Base-by-base conservation (phyloP, 2,797 vertebrate species). In the Heterohyrax brucei region DNA sequence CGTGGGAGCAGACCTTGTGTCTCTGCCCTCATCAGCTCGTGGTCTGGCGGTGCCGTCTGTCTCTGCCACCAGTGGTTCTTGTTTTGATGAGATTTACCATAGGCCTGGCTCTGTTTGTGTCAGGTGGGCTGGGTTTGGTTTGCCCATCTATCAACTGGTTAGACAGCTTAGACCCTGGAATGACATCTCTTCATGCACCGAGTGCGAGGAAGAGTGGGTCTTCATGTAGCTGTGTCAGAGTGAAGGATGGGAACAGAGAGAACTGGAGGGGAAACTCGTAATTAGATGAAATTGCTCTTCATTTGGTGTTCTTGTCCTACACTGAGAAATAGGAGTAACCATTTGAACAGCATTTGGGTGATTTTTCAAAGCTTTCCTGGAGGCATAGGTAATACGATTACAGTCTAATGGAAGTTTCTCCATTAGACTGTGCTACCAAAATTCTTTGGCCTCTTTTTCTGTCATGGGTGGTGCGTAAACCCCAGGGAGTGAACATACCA, bases 231-330 rank as follows among this genome's bases (percentile, higher is more conserved):
- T 64, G 0, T 86, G 80, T 94, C 87, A 68, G 0, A 86, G 26
- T 91, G 92, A 93, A 66, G 53, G 44, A 86, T 89, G 87, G 75
- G 59, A 66, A 7, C 70, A 59, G 77, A 72, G 87, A 91, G 72
- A 93, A 87, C 87, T 61, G 78, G 77, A 92, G 87, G 96, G 89
- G 64, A 93, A 53, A 61, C 39, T 33, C 59, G 39, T 87, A 72
- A 73, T 90, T 28, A 91, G 89, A 64, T 79, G 95, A 87, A 80
- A 78, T 97, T 92, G 88, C 66, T 86, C 88, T 97, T 93, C 70
- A 19, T 95, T 95, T 83, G 89, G 59, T 95, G 56, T 39, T 92
- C 56, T 77, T 59, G 68, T 59, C 89, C 48, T 19, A 50, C 33
- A 5, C 78, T 66, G 87, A 93, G 91, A 86, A 79, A 61, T 14